Base-by-base conservation (phyloP, 2,113 vertebrate genomes). In the Pedetes capensis region DNA sequence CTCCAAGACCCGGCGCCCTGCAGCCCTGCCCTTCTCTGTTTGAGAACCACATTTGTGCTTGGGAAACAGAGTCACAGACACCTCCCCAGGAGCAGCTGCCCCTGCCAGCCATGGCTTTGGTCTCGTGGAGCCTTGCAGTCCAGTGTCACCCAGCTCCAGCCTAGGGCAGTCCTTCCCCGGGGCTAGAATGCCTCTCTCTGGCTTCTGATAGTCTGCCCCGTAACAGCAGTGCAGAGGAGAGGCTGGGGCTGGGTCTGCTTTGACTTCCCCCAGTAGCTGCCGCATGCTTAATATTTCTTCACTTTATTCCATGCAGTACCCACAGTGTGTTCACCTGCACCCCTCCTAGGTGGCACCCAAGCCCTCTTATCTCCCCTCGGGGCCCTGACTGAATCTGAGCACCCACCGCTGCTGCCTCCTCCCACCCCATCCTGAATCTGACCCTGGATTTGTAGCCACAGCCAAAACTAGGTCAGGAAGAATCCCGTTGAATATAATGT, bases 71-170 rank as follows among this genome's bases (percentile, higher is more conserved):
- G 27, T 5, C 20, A 16, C 16, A 7, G 27, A 34, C 2, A 13
- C 22, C 39, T 55, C 25, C 25, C 5, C 2, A 23, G 5, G 2
- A 17, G 14, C 1, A 8, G 9, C 59, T n/a, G 39, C 32, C 20
- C 51, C 11, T 6, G 0, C 12, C 37, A 55, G 34, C 27, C 1
- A 6, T 75, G 18, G 13, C 18, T 1, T 8, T 25, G 8, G n/a
- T 37, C 25, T 64, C 64, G 18, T 23, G 25, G 4, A 9, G 34
- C 16, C 51, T 66, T 53, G 42, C 8, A 4, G 23, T 42, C 20
- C 25, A 27, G 22, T 0, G 10, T 1, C 27, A 27, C 39, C 13
- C 42, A 10, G 16, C 64, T 5, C 18, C 22, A 59, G 57, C 11
- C 29, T 57, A 42, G 10, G 47, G 6, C 49, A 4, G 12, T 8